phyloP scores from a whole-genome alignment of 2,888 invertebrate species.

The Hypolimnas misippus region DNA sequence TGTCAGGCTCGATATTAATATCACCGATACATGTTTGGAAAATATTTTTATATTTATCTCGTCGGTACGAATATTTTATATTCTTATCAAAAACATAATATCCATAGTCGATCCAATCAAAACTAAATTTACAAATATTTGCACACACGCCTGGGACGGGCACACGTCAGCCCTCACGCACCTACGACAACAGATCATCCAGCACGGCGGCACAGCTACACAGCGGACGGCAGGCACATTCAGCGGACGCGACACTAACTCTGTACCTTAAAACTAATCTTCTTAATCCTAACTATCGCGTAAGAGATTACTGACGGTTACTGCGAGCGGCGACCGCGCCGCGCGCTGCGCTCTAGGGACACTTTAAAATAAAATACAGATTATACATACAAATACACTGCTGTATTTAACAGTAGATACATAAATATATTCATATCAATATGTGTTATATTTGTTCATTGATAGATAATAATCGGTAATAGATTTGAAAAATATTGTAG shows the following conservation, averaged over 20 bases:
- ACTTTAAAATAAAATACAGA: slow-evolving; percentile 2
- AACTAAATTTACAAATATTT: not conserved
- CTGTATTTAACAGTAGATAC: too few species aligned
- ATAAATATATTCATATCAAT: too few species aligned
- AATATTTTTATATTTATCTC: too few species aligned
- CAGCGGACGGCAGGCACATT: slow-evolving; percentile 29
- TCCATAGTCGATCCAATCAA: too few species aligned
- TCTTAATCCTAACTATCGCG: slow-evolving; percentile 34
- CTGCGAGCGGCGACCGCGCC: slow-evolving; percentile 12
- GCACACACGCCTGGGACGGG: not conserved
- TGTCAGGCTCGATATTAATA: too few species aligned
- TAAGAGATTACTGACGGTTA: slow-evolving; percentile 1
- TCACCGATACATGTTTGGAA: too few species aligned
- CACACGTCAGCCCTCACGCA: not conserved
- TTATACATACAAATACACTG: slow-evolving; percentile 6
- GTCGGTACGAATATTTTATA: too few species aligned
- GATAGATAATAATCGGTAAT: too few species aligned
- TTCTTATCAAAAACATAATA: too few species aligned
- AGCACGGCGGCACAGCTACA: slow-evolving; percentile 9
- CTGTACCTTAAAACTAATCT: slow-evolving; percentile 39
- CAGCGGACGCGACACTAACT: slow-evolving; percentile 19
- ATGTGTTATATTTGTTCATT: too few species aligned
- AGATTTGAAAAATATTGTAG: too few species aligned
- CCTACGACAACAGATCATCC: slow-evolving; percentile 13
- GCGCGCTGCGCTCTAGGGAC: slow-evolving; percentile 30